These are phyloP conservation scores for Drosophila serrata DNA, from an alignment of 1,140 invertebrate genomes.

Conservation along the genomic window DNA sequence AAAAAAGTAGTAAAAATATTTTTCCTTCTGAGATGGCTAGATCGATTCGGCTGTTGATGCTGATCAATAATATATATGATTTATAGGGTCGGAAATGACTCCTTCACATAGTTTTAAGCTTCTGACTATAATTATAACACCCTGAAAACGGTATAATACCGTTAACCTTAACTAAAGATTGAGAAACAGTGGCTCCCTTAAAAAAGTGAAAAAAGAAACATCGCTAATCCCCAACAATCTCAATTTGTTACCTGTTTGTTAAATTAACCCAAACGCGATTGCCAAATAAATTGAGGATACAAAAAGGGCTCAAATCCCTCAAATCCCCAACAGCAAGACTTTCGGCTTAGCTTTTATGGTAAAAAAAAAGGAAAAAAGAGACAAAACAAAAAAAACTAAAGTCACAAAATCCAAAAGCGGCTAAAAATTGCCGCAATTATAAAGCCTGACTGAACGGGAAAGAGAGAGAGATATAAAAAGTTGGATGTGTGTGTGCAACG, in stretches of 20 bases:
- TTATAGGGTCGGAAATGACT: too few species aligned
- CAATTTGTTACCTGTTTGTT: conserved; percentile 48
- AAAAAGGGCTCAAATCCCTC: conserved; percentile 39
- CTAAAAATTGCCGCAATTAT: conserved; percentile 72
- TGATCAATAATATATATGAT: too few species aligned
- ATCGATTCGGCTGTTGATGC: too few species aligned
- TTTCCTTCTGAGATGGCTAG: too few species aligned
- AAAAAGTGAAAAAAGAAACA: not conserved
- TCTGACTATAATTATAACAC: not conserved
- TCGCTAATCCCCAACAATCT: conserved; percentile 9
- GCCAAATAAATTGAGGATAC: not conserved
- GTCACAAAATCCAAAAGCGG: conserved; percentile 57
- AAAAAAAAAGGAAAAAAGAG: conserved; percentile 5
- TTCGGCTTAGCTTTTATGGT: conserved; percentile 24
- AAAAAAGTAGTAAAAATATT: not conserved
- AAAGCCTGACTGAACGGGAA: conserved; percentile 45
- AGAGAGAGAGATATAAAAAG: conserved; percentile 16
- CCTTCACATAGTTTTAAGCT: too few species aligned
- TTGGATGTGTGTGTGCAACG: conserved; percentile 26
- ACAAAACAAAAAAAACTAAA: conserved; percentile 26
- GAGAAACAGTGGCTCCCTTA: not conserved
- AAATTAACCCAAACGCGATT: conserved; percentile 42
- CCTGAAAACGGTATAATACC: not conserved
- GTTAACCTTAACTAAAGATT: not conserved
- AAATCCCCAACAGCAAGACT: too few species aligned